A percentile compares a stretch with the other conserved stretches of the same genome.
Conservation (phyloP, 2,797 vertebrate genomes). For the Tapirus indicus region DNA sequence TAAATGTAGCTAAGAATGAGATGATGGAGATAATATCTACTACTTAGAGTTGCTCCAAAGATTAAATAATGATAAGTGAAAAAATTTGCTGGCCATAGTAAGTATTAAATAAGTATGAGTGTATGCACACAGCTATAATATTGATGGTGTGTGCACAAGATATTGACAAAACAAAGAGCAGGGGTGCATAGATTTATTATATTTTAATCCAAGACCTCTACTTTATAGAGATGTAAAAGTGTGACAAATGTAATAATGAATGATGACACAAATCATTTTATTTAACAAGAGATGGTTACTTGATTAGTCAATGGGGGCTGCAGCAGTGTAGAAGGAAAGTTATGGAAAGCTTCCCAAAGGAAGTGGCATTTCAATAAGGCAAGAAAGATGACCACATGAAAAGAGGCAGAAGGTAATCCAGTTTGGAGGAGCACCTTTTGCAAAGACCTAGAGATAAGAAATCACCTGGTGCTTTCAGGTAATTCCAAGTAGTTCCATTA, state of each 20-base stretch:
- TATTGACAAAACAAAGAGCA: background rate
- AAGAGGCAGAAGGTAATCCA: background rate
- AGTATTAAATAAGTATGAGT: background rate
- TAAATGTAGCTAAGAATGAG: background rate
- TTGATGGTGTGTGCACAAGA: background rate
- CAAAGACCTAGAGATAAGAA: background rate
- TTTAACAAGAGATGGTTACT: background rate
- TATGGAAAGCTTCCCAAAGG: background rate
- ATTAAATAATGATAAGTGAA: slow-evolving; percentile 29
- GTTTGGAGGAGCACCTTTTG: background rate
- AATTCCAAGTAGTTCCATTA: background rate
- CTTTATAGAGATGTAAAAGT: background rate
- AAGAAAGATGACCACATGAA: background rate
- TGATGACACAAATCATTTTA: slow-evolving; percentile 16
- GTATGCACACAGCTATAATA: background rate
- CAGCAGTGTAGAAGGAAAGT: background rate
- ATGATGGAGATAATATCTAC: background rate
- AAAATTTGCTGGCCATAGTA: background rate
- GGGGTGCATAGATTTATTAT: background rate
- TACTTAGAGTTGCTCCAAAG: background rate
- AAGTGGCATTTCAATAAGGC: background rate
- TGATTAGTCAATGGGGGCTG: background rate
- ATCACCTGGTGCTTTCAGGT: background rate
- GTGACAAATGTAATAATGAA: background rate
- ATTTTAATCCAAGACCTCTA: background rate